Evolutionary conservation across 2,888 invertebrate species (phyloP).

Genomic region (Pandemis corylana): DNA sequence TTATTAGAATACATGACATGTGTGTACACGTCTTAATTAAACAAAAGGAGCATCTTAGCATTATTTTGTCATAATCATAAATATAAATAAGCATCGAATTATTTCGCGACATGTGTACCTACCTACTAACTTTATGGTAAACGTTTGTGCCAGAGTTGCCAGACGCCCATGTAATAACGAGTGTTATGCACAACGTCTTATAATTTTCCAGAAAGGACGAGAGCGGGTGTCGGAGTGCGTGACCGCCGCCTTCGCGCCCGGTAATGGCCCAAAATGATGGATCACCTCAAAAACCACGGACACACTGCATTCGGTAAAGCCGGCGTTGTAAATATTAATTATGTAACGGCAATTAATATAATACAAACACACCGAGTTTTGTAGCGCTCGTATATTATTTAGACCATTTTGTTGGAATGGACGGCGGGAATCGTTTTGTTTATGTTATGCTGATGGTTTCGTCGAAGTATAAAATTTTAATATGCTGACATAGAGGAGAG

Average conservation of each 20-base stretch:
- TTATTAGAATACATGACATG: not conserved
- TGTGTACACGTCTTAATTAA: not conserved
- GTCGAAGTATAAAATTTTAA: not conserved
- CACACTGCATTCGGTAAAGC: conserved; percentile 28
- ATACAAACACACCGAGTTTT: conserved; percentile 4
- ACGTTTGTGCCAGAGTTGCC: not conserved
- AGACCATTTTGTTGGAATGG: not conserved
- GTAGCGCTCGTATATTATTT: not conserved
- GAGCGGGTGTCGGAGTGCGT: conserved; percentile 52
- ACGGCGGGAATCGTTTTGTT: not conserved
- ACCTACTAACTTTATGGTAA: conserved; percentile 1
- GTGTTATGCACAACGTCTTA: conserved; percentile 20
- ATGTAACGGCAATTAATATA: conserved; percentile 1
- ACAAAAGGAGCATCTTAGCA: not conserved
- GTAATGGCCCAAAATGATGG: conserved; percentile 77
- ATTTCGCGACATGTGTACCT: not conserved
- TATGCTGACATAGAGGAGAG: too few relatives aligned
- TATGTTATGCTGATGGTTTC: not conserved
- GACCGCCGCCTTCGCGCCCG: conserved; percentile 66
- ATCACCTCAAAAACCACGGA: conserved; percentile 51
- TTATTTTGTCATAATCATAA: not conserved
- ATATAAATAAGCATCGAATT: not conserved
- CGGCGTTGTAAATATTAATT: conserved; percentile 25
- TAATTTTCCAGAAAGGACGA: conserved; percentile 34
- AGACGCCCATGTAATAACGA: conserved; percentile 6